Conservation (phyloP, 2,888 invertebrate species). For the Leucoma salicis region DNA sequence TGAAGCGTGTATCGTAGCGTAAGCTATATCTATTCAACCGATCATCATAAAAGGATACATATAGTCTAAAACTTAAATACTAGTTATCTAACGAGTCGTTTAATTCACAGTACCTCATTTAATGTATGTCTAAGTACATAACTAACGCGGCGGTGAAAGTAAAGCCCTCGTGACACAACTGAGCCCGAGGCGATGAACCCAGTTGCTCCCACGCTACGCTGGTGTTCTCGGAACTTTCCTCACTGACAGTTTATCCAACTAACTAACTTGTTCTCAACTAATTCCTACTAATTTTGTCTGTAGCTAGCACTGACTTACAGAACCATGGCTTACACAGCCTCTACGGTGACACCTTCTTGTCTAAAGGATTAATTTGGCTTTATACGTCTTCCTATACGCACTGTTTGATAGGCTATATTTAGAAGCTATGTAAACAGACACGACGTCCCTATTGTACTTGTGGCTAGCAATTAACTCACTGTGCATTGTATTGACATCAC, state of each 20-base stretch:
- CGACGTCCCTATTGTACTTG: conserved; percentile 3
- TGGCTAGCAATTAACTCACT: not conserved
- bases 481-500: too few species aligned
- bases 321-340: conserved; percentile 43
- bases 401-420: conserved; percentile 35
- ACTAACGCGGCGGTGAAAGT: too few species aligned
- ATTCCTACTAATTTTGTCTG: conserved; percentile 59
- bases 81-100: too few species aligned
- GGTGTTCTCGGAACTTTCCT: conserved; percentile 37
- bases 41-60: too few species aligned
- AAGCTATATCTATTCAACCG: too few species aligned
- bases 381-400: conserved; percentile 40
- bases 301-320: conserved; percentile 32
- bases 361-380: conserved; percentile 56
- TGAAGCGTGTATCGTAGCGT: too few species aligned
- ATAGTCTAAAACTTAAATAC: too few species aligned
- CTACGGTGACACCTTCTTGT: conserved; percentile 45
- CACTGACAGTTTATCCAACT: conserved; percentile 50
- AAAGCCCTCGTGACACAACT: conserved; percentile 36
- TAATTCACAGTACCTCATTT: too few species aligned
- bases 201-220: conserved; percentile 4
- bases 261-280: conserved; percentile 55
- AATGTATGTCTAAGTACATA: too few species aligned
- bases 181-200: conserved; percentile 28
- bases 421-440: conserved; percentile 17